Percentiles rank a stretch among this genome's conserved stretches.
These are phyloP conservation scores for Ametastegia equiseti DNA, from an alignment of 2,888 invertebrate genomes.

Conservation along the genomic window DNA sequence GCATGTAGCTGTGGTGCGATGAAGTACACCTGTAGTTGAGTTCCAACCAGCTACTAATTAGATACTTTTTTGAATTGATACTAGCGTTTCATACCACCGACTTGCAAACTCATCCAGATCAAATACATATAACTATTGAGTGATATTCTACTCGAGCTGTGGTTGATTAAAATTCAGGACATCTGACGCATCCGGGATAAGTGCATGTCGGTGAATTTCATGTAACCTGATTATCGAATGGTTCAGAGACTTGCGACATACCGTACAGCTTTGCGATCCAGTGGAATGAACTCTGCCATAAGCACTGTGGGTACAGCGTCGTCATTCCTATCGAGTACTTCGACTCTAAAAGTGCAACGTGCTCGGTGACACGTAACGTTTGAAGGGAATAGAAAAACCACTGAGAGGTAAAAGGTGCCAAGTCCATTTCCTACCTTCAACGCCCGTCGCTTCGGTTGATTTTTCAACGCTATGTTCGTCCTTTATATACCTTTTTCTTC, in stretches of 20 bases:
- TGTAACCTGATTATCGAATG: background rate
- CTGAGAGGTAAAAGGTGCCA: slow-evolving; percentile 11
- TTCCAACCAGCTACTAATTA: slow-evolving; percentile 2
- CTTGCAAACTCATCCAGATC: background rate
- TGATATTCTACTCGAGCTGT: too few relatives aligned
- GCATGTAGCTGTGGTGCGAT: background rate
- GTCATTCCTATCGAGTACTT: slow-evolving; percentile 21
- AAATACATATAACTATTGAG: background rate
- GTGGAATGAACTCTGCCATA: slow-evolving; percentile 11
- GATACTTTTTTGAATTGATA: slow-evolving; percentile 11
- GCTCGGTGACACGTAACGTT: slow-evolving; percentile 29
- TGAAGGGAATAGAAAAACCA: background rate
- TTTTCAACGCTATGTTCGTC: background rate
- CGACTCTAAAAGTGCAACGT: slow-evolving; percentile 21
- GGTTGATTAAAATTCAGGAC: background rate
- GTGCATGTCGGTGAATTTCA: background rate
- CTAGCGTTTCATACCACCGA: background rate
- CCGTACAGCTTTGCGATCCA: background rate
- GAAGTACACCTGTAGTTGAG: background rate
- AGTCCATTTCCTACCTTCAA: background rate
- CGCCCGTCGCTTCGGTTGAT: background rate
- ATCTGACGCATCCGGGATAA: background rate
- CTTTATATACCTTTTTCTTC: background rate
- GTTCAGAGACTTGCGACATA: background rate
- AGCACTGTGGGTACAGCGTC: slow-evolving; percentile 16